These are phyloP conservation scores for Podiceps cristatus DNA, from an alignment of 2,113 vertebrate genomes.

Conservation along the genomic window DNA sequence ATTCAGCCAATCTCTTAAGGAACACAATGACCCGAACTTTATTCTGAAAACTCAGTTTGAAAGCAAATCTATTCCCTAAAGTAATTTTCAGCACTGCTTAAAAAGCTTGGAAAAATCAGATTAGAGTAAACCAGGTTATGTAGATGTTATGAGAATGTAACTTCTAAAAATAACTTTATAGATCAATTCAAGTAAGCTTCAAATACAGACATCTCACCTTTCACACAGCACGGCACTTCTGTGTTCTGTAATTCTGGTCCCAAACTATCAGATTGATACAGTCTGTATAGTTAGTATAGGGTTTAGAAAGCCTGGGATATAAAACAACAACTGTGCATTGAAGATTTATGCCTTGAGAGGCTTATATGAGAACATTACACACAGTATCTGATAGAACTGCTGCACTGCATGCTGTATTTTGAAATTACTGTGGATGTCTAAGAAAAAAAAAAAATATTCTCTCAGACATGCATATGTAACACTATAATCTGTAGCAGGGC, in stretches of 20 bases:
- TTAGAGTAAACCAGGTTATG: slow-evolving; percentile 75
- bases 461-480: slow-evolving; percentile 1
- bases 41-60: slow-evolving; percentile 75
- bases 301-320: background rate
- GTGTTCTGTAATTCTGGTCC: slow-evolving; percentile 5
- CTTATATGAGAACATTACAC: slow-evolving; percentile 13
- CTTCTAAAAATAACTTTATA: slow-evolving; percentile 72
- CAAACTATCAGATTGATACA: slow-evolving; percentile 38
- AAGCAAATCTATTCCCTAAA: slow-evolving; percentile 77
- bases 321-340: background rate
- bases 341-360: slow-evolving; percentile 39
- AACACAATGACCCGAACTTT: slow-evolving; percentile 69
- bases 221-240: background rate
- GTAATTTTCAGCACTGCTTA: slow-evolving; percentile 73
- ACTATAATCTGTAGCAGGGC: background rate
- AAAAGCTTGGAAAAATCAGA: slow-evolving; percentile 73
- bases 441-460: background rate
- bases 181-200: slow-evolving; percentile 71
- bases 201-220: slow-evolving; percentile 63
- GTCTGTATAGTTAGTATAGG: background rate
- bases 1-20: slow-evolving; percentile 67
- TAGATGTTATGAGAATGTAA: slow-evolving; percentile 73
- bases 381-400: slow-evolving; percentile 6
- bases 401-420: slow-evolving; percentile 21
- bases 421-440: background rate